phyloP scores from a whole-genome alignment of 2,888 invertebrate species.

The Erebia aethiops region DNA sequence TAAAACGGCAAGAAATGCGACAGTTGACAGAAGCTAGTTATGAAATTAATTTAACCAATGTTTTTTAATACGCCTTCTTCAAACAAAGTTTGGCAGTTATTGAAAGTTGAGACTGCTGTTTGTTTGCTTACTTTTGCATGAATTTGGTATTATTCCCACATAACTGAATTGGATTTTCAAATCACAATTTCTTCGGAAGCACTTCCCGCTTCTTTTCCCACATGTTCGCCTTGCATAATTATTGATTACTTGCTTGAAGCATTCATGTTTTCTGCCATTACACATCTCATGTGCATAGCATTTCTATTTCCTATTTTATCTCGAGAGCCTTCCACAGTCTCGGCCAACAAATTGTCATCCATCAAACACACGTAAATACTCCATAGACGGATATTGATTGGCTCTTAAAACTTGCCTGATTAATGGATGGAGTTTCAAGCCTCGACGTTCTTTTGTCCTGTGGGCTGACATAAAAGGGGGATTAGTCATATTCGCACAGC shows the following conservation, averaged over 20 bases:
- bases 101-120: too few relatives aligned
- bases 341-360: slow-evolving; percentile 4
- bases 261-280: neutral
- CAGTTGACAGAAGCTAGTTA: neutral
- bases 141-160: too few relatives aligned
- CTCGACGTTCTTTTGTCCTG: slow-evolving; percentile 33
- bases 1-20: neutral
- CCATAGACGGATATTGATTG: slow-evolving; percentile 10
- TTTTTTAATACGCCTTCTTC: neutral
- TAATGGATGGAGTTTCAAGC: slow-evolving; percentile 23
- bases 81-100: too few relatives aligned
- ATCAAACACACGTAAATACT: neutral
- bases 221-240: neutral
- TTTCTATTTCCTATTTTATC: neutral
- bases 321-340: neutral
- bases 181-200: neutral
- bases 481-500: slow-evolving; percentile 33
- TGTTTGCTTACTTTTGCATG: too few relatives aligned
- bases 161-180: too few relatives aligned
- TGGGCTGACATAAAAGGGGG: slow-evolving; percentile 19
- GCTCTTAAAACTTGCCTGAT: slow-evolving; percentile 27
- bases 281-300: neutral
- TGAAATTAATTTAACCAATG: neutral
- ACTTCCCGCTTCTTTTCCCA: neutral
- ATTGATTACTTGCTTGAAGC: neutral